A percentile compares a stretch with the other conserved stretches of the same genome.
Conservation (phyloP, 1,140 invertebrate species). For the Callitettix versicolor region DNA sequence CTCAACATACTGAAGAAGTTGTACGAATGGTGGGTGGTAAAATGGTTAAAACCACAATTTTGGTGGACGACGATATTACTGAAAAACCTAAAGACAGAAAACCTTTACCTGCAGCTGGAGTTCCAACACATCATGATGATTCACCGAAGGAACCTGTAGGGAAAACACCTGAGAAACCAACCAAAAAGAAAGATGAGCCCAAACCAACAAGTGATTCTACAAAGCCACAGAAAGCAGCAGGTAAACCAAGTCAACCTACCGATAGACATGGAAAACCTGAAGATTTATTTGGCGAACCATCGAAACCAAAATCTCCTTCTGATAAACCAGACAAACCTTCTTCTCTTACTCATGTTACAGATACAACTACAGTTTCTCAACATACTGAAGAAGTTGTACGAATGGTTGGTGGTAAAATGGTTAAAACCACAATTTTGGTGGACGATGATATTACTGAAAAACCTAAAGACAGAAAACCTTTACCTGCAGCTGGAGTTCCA, state of each 20-base stretch:
- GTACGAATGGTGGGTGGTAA: constrained; percentile 22
- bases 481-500: too few species aligned
- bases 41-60: constrained; percentile 9
- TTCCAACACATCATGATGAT: too few species aligned
- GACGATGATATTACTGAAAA: neutral
- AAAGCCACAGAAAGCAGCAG: constrained; percentile 1
- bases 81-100: too few species aligned
- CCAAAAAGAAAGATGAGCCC: too few species aligned
- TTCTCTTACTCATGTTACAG: too few species aligned
- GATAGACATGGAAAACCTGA: constrained; percentile 5
- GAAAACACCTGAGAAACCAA: too few species aligned
- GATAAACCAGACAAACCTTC: too few species aligned
- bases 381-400: constrained; percentile 12
- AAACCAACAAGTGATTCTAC: too few species aligned
- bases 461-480: too few species aligned
- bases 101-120: too few species aligned
- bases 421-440: constrained; percentile 2
- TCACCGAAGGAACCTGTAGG: too few species aligned
- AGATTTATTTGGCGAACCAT: neutral
- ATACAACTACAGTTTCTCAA: neutral
- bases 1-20: neutral
- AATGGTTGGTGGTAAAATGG: constrained; percentile 17
- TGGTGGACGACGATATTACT: constrained; percentile 2
- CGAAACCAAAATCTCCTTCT: neutral
- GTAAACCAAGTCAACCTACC: constrained; percentile 3